Evolutionary conservation across 2,797 vertebrate genomes (phyloP), one percentile per base, ranked within the genome.

Genomic region (Loris lydekkerianus): DNA sequence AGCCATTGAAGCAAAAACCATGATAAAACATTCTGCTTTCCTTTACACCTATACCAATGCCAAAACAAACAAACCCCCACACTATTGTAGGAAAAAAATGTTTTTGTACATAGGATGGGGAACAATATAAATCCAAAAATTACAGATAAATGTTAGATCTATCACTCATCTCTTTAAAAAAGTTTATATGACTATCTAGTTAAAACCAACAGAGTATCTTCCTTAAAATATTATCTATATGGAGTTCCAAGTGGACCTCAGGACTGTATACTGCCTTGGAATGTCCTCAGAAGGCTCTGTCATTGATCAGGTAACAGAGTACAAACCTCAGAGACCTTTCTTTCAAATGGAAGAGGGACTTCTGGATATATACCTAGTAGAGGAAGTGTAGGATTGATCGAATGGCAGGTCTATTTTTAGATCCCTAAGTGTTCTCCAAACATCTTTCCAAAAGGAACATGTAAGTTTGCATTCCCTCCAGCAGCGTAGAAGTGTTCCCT

Each of bases 261-360:
- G 98, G 82, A 97, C 97, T 97, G 97, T 96, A 97, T 96, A 2
- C 96, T 96, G 97, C 97, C 98, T 98, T 98, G 98, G 98, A 99
- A 98, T 99, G 98, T 99, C 98, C 99, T 98, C 97, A 97, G 40
- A 98, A 99, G 98, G 98, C 98, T 99, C 98, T 97, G 97, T 96
- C 98, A 97, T 93, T 90, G 23, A 97, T 86, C 93, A 97, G 97
- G 97, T 96, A 98, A 98, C 97, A 98, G 98, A 98, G 98, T 98
- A 98, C 98, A 98, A 98, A 97, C 98, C 98, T 97, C 97, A 98
- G 98, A 99, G 98, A 99, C 98, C 98, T 98, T 98, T 98, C 98
- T 98, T 98, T 98, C 98, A 98, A 97, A 98, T 91, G 97, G 96
- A 98, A 98, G 97, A 88, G 96, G 95, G 96, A 96, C 40, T 40